Base-by-base conservation (phyloP, 2,888 invertebrate genomes). In the Deilephila porcellus region DNA sequence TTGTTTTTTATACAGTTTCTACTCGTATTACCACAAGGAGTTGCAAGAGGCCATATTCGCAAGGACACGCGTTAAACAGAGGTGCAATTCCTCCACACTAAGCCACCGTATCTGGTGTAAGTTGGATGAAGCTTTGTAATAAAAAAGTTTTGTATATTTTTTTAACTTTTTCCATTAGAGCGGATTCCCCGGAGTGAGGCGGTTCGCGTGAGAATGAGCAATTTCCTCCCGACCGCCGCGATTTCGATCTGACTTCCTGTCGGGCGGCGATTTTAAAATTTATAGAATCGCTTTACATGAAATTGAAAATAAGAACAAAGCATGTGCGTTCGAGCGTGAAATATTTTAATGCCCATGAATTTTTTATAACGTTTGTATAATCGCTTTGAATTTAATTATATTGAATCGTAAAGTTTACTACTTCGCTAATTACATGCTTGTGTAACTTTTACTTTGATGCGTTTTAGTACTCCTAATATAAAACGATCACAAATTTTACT, bases 231-330 rank as follows among this genome's bases (percentile, higher is more conserved):
- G 87, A 88, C 91, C 88, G 92, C 91, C 90, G 86, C 91, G 93
- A 94, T 93, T 93, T 91, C 92, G 92, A 94, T 93, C 93, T 91
- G 91, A 90, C 93, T 94, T 93, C 93, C 93, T 89, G 93, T 90
- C 92, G 92, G 87, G 86, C 90, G 89, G 90, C 91, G 92, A 93
- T 93, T 94, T 94, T 92, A 93, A 93, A 93, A 93, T 93, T 93
- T 93, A 93, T 93, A 91, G 91, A 92, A 92, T 88, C 84, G 88
- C 88, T 91, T 90, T 86, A 91, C 90, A 89, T 90, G 88, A 90
- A 90, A 93, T 91, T 92, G 90, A 91, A 91, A 90, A 91, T 86
- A 89, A 87, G 88, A 91, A 90, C 88, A 89, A 88, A 83, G 80
- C 79, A 75, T 75, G 79, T 79, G 82, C 77, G 70, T n/a, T 70